Evolutionary conservation across 2,797 vertebrate species (phyloP).

Genomic region (Paedocypris micromegethes): DNA sequence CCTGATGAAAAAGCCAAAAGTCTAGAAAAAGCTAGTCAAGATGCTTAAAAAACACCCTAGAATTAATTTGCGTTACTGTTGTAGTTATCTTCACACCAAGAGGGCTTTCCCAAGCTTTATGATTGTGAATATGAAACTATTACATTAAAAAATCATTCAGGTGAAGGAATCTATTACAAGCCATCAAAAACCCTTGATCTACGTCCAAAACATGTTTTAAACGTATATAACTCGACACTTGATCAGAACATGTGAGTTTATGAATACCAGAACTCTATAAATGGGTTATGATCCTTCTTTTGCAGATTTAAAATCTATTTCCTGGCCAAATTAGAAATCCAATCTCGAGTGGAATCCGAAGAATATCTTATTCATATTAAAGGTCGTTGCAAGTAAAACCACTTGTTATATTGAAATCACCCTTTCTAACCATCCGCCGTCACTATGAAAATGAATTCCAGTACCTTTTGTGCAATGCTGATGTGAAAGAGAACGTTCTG

Average conservation of each 20-base stretch:
- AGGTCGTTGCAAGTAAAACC: too few relatives aligned
- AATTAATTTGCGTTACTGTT: too few relatives aligned
- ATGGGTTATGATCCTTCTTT: too few relatives aligned
- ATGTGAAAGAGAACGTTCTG: constrained; percentile 78
- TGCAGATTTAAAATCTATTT: too few relatives aligned
- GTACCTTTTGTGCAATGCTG: constrained; percentile 73
- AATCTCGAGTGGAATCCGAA: too few relatives aligned
- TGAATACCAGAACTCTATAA: too few relatives aligned
- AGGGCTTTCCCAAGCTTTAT: constrained; percentile 3
- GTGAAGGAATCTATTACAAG: constrained; percentile 19
- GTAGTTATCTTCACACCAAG: too few relatives aligned
- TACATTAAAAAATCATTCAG: constrained; percentile 6
- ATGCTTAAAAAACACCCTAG: too few relatives aligned
- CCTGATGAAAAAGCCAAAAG: constrained; percentile 41
- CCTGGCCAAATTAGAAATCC: too few relatives aligned
- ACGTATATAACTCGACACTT: too few relatives aligned
- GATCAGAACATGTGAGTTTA: too few relatives aligned
- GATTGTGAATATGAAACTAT: constrained; percentile 1
- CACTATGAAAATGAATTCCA: not conserved
- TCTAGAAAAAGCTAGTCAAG: not conserved
- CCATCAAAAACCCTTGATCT: constrained; percentile 1
- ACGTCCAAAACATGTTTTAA: not conserved
- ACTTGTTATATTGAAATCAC: not conserved
- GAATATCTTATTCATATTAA: too few relatives aligned
- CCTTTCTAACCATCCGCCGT: not conserved